These are phyloP conservation scores for Coelinius sp. DNA, from an alignment of 2,888 invertebrate species.

Conservation along the genomic window DNA sequence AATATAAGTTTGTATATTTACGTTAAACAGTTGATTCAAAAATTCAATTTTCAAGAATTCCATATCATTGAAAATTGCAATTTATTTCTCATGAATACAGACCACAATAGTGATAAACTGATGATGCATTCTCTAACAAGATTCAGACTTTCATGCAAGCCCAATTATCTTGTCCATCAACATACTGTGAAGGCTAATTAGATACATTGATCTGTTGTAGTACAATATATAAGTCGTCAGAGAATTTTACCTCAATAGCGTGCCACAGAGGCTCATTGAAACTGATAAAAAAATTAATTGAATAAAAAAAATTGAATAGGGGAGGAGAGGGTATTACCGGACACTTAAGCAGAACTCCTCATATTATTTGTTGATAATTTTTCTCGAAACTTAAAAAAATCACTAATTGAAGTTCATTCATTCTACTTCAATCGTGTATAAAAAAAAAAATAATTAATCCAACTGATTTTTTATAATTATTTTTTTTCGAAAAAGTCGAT, in stretches of 20 bases:
- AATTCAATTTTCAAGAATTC: too few relatives aligned
- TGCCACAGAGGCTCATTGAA: neutral
- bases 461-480: too few relatives aligned
- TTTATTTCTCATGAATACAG: conserved; percentile 5
- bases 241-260: neutral
- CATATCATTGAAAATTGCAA: neutral
- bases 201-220: conserved; percentile 22
- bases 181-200: conserved; percentile 37
- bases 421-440: too few relatives aligned
- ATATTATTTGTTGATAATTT: too few relatives aligned
- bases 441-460: too few relatives aligned
- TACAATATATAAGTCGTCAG: neutral
- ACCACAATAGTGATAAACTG: conserved; percentile 14
- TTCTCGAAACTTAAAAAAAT: too few relatives aligned
- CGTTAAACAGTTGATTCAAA: neutral
- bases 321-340: too few relatives aligned
- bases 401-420: too few relatives aligned
- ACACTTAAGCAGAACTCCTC: too few relatives aligned
- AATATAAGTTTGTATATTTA: neutral
- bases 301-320: too few relatives aligned
- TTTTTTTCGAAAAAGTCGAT: too few relatives aligned
- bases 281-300: neutral
- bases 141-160: conserved; percentile 31
- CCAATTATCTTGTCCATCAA: conserved; percentile 42
- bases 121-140: conserved; percentile 19